A percentile compares a stretch with the other conserved stretches of the same genome.
These are phyloP conservation scores for Gorsachius goisagi DNA, from an alignment of 2,113 vertebrate species.

Conservation along the genomic window DNA sequence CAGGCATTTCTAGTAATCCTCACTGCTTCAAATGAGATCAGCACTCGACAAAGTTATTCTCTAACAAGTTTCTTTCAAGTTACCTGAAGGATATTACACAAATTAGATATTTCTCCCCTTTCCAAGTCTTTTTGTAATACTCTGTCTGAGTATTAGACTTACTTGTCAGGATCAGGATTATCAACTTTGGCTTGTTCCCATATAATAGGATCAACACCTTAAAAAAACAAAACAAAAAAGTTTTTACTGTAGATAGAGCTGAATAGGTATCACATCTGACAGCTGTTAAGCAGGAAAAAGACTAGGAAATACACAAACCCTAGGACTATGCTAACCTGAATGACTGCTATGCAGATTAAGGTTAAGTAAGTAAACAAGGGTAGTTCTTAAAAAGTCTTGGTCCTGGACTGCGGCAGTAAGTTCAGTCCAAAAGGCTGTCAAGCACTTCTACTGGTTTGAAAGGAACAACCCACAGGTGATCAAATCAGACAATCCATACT, in stretches of 20 bases:
- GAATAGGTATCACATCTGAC: background rate
- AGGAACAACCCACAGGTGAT: background rate
- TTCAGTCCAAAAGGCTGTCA: background rate
- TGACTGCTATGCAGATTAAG: background rate
- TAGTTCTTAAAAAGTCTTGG: background rate
- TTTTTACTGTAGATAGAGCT: background rate
- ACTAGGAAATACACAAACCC: background rate
- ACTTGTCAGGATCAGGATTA: constrained; percentile 97
- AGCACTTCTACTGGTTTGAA: background rate
- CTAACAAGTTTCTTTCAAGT: background rate
- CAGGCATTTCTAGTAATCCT: background rate
- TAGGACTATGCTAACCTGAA: background rate
- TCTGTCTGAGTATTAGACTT: constrained; percentile 26
- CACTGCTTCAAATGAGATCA: background rate
- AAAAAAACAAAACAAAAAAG: background rate
- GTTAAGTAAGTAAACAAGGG: background rate
- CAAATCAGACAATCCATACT: background rate
- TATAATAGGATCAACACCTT: constrained; percentile 97
- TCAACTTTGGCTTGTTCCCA: constrained; percentile 99
- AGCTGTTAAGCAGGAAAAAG: background rate
- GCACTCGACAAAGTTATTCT: background rate
- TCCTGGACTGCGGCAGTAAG: background rate
- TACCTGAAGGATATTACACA: background rate
- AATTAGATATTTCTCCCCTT: background rate
- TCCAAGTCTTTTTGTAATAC: background rate